Base-by-base conservation (phyloP, 53 echinoderm and acorn worm species). In the Arbacia lixula region DNA sequence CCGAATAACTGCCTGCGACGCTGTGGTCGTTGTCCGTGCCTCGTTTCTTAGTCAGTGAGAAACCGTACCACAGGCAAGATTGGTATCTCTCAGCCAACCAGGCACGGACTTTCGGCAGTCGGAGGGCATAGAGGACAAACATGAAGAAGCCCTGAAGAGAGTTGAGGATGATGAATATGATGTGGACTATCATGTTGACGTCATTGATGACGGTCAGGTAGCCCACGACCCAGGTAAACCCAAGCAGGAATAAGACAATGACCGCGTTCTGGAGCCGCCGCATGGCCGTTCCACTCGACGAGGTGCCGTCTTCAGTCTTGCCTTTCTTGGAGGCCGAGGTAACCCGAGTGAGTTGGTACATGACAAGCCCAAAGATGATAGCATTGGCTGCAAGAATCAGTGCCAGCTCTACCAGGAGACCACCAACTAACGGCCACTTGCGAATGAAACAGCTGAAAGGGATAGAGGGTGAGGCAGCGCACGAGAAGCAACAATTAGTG, bases 141-240 rank as follows among this genome's bases (percentile, higher is more conserved):
- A 95, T 87, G 39, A 95, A 30, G 68, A 92, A 79, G 1, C 95
- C 95, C 53, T 95, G 95, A 36, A 92, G 68, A 22, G 95, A 90
- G 76, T 92, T 95, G 76, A 78, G 85, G 25, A 95, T 42, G 71
- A 92, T 87, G 85, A 95, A 92, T 53, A 95, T 37, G 72, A 92
- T 64, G 66, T 95, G 95, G 62, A 92, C 85, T 26, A 52, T 46
- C 46, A 92, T 86, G 27, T 54, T 67, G 68, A 37, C 35, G 12
- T 79, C 58, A 4, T 87, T 50, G 49, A 83, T 82, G 22, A 95
- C 64, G 36, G 92, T 85, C 26, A 95, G 75, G 75, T 92, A 95
- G 2, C 92, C 95, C 27, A 95, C 89, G 0, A 77, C 58, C 95
- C 95, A 95, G 52, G 92, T 87, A 2, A 95, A 58, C 10, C 95